A percentile compares a stretch with the other conserved stretches of the same genome.
Evolutionary conservation across 1,140 invertebrate species (phyloP).

Genomic region (Drosophila biarmipes): DNA sequence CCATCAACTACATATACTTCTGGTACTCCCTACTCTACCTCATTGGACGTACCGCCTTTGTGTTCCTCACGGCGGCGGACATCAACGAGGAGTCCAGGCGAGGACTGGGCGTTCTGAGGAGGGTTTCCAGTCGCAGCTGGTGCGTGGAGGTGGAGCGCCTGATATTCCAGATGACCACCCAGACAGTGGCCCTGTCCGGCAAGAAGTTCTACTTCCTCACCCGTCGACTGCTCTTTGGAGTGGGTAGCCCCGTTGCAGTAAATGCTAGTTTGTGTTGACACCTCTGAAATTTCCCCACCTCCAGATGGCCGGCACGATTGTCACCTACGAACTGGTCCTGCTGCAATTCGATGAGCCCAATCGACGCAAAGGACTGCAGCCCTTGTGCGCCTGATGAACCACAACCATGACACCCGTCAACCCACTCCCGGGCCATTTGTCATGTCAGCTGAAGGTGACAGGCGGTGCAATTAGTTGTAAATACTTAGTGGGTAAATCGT

Average conservation of each 20-base stretch:
- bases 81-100: constrained; percentile 87
- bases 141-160: constrained; percentile 85
- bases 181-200: constrained; percentile 86
- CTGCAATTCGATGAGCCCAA: constrained; percentile 86
- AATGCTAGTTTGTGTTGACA: constrained; percentile 47
- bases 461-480: constrained; percentile 65
- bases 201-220: constrained; percentile 88
- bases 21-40: constrained; percentile 87
- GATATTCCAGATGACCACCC: constrained; percentile 79
- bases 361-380: constrained; percentile 66
- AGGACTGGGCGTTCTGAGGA: constrained; percentile 86
- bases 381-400: constrained; percentile 60
- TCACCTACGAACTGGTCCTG: constrained; percentile 89
- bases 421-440: constrained; percentile 44
- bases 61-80: constrained; percentile 87
- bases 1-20: constrained; percentile 86
- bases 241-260: constrained; percentile 71
- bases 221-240: constrained; percentile 87
- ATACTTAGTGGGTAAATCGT: constrained; percentile 57
- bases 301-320: constrained; percentile 87
- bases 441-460: constrained; percentile 66
- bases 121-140: constrained; percentile 86
- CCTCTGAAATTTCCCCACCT: background rate
- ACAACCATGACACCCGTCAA: background rate
- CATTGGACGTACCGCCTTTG: constrained; percentile 85